Base-by-base conservation (phyloP, 2,888 invertebrate species). In the Branchipolynoe longqiensis region DNA sequence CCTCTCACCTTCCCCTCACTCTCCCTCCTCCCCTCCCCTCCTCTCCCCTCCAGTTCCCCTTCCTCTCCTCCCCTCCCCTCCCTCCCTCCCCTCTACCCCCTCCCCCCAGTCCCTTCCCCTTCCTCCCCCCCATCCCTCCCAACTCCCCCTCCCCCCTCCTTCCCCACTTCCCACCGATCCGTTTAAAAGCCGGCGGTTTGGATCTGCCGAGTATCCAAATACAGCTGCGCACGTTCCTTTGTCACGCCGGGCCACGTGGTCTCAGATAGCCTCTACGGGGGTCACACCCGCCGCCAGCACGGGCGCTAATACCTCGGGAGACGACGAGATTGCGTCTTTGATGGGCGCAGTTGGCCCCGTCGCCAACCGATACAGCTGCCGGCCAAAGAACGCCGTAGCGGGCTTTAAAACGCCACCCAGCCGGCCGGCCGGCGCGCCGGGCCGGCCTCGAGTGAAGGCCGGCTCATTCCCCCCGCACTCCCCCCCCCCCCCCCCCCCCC, bases 241-340 rank as follows among this genome's bases (percentile, higher is more conserved):
- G 78, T 78, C 78, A 78, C 78, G 78, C 48, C 40, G 54, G 48
- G 28, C 54, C 41, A 48, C 25, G 48, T 41, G 73, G 8, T 73
- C 73, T 62, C 62, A 62, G 62, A 62, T 62, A 62, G 36, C 69
- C 69, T 33, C 69, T 54, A 78, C 78, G 54, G 54, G 78, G 78
- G 78, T 78, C 78, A 78, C 78, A 78, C 78, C 28, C 33, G 78
- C 78, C 78, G 14, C 78, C 78, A 78, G 78, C 78, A 78, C 54
- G 48, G 78, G 41, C 78, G 78, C 48, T 78, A 78, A 78, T 78
- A 78, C 78, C 48, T 41, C 78, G 54, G 28, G 78, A 78, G 33
- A 54, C 78, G 41, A 1, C 48, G 78, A 78, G 78, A 78, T 78
- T 33, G 41, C 78, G 78, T 78, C 78, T 78, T 78, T 78, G 78